Evolutionary conservation across 2,797 vertebrate genomes (phyloP), one percentile per base, ranked within the genome.

Genomic region (Phrynocephalus guinanensis): DNA sequence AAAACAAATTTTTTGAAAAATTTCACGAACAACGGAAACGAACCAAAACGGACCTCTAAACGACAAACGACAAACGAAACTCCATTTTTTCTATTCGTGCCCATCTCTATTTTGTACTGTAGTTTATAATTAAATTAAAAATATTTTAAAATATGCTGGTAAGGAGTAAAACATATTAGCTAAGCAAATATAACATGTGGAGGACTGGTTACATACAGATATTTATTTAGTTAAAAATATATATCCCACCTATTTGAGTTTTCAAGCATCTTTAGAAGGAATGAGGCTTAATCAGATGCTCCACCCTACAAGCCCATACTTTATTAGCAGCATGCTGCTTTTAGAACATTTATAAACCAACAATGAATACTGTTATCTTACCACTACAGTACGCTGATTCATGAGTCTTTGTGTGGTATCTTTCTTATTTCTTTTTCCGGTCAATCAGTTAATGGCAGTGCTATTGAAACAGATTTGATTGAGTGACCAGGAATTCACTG

Each of bases 361-460:
- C 56, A 79, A 3, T 56, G 9, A 13, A 70, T 15, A 22, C 7
- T 68, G 48, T 67, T 79, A 3, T n/a, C 24, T 76, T 75, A 63
- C 60, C n/a, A 5, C 33, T 79, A 44, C 38, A 4, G 38, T 44
- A 71, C 1, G 72, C n/a, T 56, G 67, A 79, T 56, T 48, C 5
- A 86, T 67, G 6, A 16, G 18, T 30, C 30, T 56, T 56, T 56
- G 10, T 56, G 30, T 15, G 77, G 82, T 90, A 92, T 91, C 67
- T 87, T 38, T 82, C 86, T 60, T 92, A 63, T 20, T 13, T 71
- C 89, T 82, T 83, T 87, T 83, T 89, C 82, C 0, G 33, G 91
- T 93, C 88, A 95, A 92, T 94, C 88, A 94, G 89, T 85, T 90
- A 88, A 81, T 87, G 93, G 90, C 86, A 85, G 89, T 91, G 93